phyloP scores from a whole-genome alignment of 1,140 invertebrate species.

The Colletes latitarsis region DNA sequence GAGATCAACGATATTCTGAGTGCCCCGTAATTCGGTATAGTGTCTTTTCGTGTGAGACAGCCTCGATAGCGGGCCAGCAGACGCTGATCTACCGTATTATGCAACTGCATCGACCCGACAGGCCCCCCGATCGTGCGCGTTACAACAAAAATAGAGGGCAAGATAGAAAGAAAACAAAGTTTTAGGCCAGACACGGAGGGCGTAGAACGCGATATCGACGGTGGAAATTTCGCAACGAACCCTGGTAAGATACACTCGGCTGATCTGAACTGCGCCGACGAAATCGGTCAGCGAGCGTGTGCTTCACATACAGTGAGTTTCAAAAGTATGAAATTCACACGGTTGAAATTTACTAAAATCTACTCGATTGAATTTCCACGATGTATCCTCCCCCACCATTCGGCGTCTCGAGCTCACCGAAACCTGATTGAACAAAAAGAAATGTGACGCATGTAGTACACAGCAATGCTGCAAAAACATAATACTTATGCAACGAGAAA shows the following conservation, averaged over 20 bases:
- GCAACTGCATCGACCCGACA: not conserved
- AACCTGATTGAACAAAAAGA: too few relatives aligned
- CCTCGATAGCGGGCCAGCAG: not conserved
- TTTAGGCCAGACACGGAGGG: not conserved
- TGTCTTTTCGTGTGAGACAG: too few relatives aligned
- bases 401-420: too few relatives aligned
- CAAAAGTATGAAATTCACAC: not conserved
- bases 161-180: conserved; percentile 6
- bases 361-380: too few relatives aligned
- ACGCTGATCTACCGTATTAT: conserved; percentile 29
- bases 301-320: not conserved
- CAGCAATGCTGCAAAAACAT: too few relatives aligned
- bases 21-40: too few relatives aligned
- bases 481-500: too few relatives aligned
- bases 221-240: not conserved
- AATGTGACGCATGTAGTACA: too few relatives aligned
- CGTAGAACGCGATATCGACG: not conserved
- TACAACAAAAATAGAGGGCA: not conserved
- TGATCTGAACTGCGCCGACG: not conserved
- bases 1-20: too few relatives aligned
- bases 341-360: not conserved
- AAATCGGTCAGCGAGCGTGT: not conserved
- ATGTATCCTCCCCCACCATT: too few relatives aligned
- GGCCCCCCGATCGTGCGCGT: not conserved
- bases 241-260: not conserved